These are phyloP conservation scores for Galeopsomyia nigrocyanea DNA, from an alignment of 2,888 invertebrate species.

Conservation along the genomic window DNA sequence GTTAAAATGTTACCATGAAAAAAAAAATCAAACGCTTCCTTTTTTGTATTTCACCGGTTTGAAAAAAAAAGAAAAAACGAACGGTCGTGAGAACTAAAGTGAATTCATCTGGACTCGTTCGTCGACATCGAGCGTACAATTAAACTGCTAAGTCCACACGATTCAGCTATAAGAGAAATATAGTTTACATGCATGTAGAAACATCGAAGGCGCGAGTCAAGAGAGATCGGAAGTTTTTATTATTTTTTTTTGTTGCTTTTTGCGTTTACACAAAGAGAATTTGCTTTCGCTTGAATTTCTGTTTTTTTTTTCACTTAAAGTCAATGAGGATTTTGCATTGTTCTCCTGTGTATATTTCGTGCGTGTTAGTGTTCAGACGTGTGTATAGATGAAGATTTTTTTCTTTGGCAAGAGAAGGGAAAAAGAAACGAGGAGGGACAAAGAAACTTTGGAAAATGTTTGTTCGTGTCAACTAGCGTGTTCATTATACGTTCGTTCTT, in stretches of 20 bases:
- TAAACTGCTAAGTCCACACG: constrained; percentile 43
- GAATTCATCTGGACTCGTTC: constrained; percentile 51
- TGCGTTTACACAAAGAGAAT: constrained; percentile 35
- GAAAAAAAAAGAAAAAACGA: no score
- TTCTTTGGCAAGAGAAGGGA: not conserved
- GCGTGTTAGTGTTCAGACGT: not conserved
- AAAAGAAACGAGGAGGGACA: constrained; percentile 16
- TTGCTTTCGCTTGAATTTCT: constrained; percentile 34
- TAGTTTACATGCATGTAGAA: constrained; percentile 58
- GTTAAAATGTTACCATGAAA: not conserved
- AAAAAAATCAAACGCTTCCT: not conserved
- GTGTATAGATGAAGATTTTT: not conserved
- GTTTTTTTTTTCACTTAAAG: constrained; percentile 18
- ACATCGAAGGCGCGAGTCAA: constrained; percentile 58
- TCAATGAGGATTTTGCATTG: constrained; percentile 10
- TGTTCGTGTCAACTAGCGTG: constrained; percentile 19
- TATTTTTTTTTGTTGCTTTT: constrained; percentile 32
- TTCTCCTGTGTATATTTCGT: constrained; percentile 4
- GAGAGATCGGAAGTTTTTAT: constrained; percentile 51
- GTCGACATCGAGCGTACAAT: constrained; percentile 49
- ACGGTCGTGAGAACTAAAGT: not conserved
- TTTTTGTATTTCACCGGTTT: not conserved
- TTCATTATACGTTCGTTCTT: constrained; percentile 14
- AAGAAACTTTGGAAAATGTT: constrained; percentile 13
- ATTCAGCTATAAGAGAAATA: constrained; percentile 48